A percentile compares a stretch with the other conserved stretches of the same genome.
Conservation (phyloP, 1,140 invertebrate species). For the Diabrotica virgifera region DNA sequence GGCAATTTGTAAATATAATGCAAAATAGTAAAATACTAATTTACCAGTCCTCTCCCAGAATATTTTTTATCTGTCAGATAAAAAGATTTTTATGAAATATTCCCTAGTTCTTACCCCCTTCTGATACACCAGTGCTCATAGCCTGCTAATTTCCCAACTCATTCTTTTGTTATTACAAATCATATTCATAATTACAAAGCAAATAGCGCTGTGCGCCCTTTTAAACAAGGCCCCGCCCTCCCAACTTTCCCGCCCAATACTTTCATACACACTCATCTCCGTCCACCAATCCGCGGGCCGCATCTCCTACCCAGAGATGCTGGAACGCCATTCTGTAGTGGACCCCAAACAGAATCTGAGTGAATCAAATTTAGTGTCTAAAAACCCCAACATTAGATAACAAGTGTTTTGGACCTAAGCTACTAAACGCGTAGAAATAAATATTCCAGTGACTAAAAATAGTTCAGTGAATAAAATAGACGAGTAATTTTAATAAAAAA, state of each 20-base stretch:
- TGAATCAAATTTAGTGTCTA: slow-evolving; percentile 38
- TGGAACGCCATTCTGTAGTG: slow-evolving; percentile 39
- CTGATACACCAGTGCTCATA: slow-evolving; percentile 42
- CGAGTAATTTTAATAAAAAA: background rate
- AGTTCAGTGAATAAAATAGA: no score
- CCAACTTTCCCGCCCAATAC: slow-evolving; percentile 27
- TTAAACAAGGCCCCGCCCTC: slow-evolving; percentile 33
- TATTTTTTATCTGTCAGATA: no score
- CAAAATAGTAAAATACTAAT: no score
- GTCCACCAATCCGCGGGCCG: slow-evolving; percentile 24
- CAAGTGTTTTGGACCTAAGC: slow-evolving; percentile 6
- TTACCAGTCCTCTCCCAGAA: no score
- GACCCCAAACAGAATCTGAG: slow-evolving; percentile 28
- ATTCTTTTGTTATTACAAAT: slow-evolving; percentile 50
- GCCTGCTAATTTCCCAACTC: slow-evolving; percentile 46
- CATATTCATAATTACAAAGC: slow-evolving; percentile 51
- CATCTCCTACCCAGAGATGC: slow-evolving; percentile 21
- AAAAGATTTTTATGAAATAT: background rate
- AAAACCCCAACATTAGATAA: slow-evolving; percentile 30
- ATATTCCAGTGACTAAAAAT: background rate
- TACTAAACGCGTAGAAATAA: background rate
- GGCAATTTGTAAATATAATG: no score
- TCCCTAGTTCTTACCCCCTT: slow-evolving; percentile 31
- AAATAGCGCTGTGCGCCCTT: slow-evolving; percentile 40
- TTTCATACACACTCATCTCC: slow-evolving; percentile 13